These are phyloP conservation scores for Stenotaenia linearis DNA, from an alignment of 2,888 invertebrate genomes.

Conservation along the genomic window DNA sequence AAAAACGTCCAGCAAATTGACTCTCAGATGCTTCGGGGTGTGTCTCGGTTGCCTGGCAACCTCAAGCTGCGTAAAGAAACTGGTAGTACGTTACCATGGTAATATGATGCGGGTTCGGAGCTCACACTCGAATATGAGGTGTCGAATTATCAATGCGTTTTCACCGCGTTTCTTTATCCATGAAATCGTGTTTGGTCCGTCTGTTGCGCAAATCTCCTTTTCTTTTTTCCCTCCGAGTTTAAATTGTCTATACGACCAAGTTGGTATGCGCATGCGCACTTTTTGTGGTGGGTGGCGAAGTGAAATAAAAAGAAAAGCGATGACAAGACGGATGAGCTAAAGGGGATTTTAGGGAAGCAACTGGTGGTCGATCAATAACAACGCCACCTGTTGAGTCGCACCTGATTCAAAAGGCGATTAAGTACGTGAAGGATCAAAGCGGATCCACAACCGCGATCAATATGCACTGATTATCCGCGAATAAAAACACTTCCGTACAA, in stretches of 20 bases:
- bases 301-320: not conserved
- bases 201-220: not conserved
- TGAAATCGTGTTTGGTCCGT: not conserved
- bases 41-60: conserved; percentile 4
- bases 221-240: not conserved
- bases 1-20: not conserved
- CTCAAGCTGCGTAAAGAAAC: not conserved
- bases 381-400: conserved; percentile 4
- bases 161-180: not conserved
- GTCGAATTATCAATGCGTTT: not conserved
- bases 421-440: not conserved
- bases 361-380: conserved; percentile 21
- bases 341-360: not conserved
- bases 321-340: not conserved
- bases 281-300: not conserved
- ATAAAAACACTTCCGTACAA: not conserved
- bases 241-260: no score
- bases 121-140: not conserved
- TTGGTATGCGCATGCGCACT: not conserved
- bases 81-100: not conserved
- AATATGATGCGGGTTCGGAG: not conserved
- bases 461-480: not conserved
- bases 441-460: not conserved
- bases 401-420: not conserved
- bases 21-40: not conserved